Conservation (phyloP, 2,888 invertebrate species). For the Sthenelais limicola region DNA sequence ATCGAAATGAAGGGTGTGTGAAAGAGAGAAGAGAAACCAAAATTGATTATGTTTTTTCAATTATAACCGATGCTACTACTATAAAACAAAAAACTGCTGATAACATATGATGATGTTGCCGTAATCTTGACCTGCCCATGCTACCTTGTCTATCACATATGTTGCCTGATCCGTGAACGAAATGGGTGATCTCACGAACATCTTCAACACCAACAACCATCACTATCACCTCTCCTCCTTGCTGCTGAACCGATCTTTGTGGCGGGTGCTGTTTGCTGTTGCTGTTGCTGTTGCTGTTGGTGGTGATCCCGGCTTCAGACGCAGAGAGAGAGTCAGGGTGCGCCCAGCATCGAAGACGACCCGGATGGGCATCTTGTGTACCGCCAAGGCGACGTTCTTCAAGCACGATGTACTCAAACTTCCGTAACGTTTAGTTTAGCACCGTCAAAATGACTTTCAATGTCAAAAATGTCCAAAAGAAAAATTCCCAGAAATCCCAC, state of each 20-base stretch:
- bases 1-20: too few relatives aligned
- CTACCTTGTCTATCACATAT: slow-evolving; percentile 41
- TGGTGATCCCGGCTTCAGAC: slow-evolving; percentile 21
- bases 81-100: too few relatives aligned
- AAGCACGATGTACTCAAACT: slow-evolving; percentile 87
- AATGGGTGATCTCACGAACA: slow-evolving; percentile 34
- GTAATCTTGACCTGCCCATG: slow-evolving; percentile 35
- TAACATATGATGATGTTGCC: slow-evolving; percentile 31
- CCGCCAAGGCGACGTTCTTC: slow-evolving; percentile 98
- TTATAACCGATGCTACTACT: too few relatives aligned
- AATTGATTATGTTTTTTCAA: too few relatives aligned
- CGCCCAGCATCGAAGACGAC: slow-evolving; percentile 96
- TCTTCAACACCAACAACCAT: slow-evolving; percentile 27
- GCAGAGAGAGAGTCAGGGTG: slow-evolving; percentile 48
- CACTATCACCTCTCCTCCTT: not conserved
- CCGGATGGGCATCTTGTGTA: slow-evolving; percentile 99
- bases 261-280: slow-evolving; percentile 19
- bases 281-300: slow-evolving; percentile 10
- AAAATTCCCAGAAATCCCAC: slow-evolving; percentile 5
- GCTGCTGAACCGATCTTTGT: not conserved
- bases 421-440: slow-evolving; percentile 57
- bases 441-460: slow-evolving; percentile 30
- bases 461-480: not conserved
- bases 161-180: slow-evolving; percentile 39
- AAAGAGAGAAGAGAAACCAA: too few relatives aligned